Percentiles rank a stretch among this genome's conserved stretches.
Evolutionary conservation across 30 jellyfish, hydroid and myxozoan species (phyloP).

Genomic region (Pseudorhiza aurosa): DNA sequence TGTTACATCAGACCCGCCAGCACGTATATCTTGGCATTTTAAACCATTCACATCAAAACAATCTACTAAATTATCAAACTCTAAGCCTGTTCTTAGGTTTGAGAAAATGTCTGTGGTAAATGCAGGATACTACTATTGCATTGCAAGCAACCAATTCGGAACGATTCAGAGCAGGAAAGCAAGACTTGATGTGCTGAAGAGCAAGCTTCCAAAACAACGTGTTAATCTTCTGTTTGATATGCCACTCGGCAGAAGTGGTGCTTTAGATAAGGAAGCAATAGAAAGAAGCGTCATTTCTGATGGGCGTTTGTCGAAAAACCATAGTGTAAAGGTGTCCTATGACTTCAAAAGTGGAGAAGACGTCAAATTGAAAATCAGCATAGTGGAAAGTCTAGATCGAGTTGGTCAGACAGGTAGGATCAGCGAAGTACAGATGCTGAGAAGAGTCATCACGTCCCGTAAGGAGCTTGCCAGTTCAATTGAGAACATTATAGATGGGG

Average conservation of each 20-base stretch:
- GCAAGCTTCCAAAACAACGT: conserved; percentile 57
- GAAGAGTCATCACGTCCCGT: conserved; percentile 44
- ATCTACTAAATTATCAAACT: not conserved
- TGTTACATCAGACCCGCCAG: conserved; percentile 71
- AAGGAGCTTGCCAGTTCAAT: conserved; percentile 28
- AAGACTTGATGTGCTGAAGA: conserved; percentile 60
- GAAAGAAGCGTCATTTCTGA: not conserved
- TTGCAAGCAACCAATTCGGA: conserved; percentile 55
- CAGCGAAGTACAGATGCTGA: conserved; percentile 28
- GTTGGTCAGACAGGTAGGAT: not conserved
- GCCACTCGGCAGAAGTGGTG: conserved; percentile 43
- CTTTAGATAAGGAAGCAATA: not conserved
- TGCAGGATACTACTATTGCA: conserved; percentile 68
- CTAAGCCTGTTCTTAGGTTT: conserved; percentile 40
- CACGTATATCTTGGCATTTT: conserved; percentile 57
- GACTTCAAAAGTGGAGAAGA: conserved; percentile 35
- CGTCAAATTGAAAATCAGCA: conserved; percentile 25
- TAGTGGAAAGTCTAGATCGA: conserved; percentile 5
- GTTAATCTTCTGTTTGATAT: conserved; percentile 19
- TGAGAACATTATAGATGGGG: not conserved
- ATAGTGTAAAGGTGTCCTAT: conserved; percentile 33
- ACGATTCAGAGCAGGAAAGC: conserved; percentile 56
- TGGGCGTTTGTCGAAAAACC: conserved; percentile 30
- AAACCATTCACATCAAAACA: conserved; percentile 13
- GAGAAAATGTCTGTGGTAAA: conserved; percentile 2